phyloP scores from a whole-genome alignment of 1,140 invertebrate species.

The Microplitis mediator region DNA sequence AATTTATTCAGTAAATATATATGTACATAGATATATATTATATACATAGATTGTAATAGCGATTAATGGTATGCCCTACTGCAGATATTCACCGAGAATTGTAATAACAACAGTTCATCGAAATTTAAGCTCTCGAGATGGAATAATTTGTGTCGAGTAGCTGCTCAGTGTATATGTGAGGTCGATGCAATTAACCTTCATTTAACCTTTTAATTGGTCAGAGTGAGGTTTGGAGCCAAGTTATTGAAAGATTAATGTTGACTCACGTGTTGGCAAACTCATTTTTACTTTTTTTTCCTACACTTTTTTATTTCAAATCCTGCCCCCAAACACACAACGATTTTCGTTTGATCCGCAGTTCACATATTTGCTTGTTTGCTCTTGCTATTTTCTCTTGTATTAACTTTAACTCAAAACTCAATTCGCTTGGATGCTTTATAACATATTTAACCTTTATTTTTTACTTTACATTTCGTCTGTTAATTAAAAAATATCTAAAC shows the following conservation, averaged over 20 bases:
- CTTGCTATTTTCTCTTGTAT: neutral
- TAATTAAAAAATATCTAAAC: too few species aligned
- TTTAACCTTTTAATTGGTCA: constrained; percentile 27
- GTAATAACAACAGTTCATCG: constrained; percentile 7
- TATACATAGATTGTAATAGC: neutral
- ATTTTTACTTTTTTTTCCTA: neutral
- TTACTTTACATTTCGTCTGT: too few species aligned
- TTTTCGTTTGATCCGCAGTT: neutral
- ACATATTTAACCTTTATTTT: too few species aligned
- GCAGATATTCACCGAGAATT: constrained; percentile 6
- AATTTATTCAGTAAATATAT: too few species aligned
- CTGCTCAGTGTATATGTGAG: neutral
- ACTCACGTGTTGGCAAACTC: constrained; percentile 4
- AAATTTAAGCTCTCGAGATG: constrained; percentile 28
- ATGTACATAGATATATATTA: neutral
- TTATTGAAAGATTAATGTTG: constrained; percentile 22
- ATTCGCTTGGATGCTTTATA: too few species aligned
- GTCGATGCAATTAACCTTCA: constrained; percentile 31
- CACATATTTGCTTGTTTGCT: neutral
- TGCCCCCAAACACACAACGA: neutral
- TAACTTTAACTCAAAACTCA: neutral
- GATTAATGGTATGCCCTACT: neutral
- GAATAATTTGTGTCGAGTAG: constrained; percentile 19
- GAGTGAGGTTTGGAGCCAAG: constrained; percentile 23
- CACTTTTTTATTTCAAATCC: neutral